Conservation (phyloP, 2,113 vertebrate species). For the Anoplopoma fimbria region DNA sequence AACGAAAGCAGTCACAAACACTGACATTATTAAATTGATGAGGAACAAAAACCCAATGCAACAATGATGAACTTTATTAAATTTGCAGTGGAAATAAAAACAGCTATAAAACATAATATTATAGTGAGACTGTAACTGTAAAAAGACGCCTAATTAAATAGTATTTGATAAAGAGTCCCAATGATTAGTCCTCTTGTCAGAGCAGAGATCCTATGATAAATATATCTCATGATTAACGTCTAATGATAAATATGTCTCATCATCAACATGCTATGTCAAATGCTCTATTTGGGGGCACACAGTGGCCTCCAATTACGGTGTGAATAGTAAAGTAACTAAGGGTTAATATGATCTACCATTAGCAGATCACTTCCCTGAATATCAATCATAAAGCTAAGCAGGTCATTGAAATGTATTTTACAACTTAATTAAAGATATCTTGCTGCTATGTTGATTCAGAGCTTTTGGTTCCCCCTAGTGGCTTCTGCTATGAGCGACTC, state of each 20-base stretch:
- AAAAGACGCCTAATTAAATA: too few relatives aligned
- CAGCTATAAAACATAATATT: not conserved
- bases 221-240: too few relatives aligned
- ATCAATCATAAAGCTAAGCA: not conserved
- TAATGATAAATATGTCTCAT: not conserved
- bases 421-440: not conserved
- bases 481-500: not conserved
- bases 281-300: not conserved
- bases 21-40: not conserved
- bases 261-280: not conserved
- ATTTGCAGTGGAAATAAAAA: too few relatives aligned
- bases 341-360: not conserved
- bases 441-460: not conserved
- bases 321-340: not conserved
- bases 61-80: not conserved
- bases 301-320: not conserved
- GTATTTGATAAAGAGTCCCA: not conserved
- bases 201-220: not conserved
- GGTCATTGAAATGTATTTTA: not conserved
- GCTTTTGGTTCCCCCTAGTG: conserved; percentile 26
- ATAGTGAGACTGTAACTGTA: too few relatives aligned
- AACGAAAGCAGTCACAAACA: not conserved
- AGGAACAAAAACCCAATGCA: not conserved
- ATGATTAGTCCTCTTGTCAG: too few relatives aligned
- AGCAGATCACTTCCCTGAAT: not conserved